Evolutionary conservation across 2,888 invertebrate species (phyloP).

Genomic region (Lepidocyrtinus sp.): DNA sequence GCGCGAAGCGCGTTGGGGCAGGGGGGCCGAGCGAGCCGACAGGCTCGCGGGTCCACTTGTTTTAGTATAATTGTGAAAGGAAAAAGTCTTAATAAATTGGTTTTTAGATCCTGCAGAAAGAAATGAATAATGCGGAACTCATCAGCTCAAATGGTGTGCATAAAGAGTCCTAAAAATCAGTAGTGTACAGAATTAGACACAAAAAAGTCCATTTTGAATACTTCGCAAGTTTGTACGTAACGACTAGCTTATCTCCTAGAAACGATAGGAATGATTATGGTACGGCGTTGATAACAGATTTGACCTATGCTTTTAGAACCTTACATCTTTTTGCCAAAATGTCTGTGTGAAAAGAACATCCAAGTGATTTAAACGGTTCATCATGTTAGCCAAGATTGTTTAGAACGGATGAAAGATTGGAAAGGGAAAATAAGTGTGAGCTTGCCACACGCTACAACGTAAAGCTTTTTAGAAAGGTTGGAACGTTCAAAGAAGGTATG

Average conservation of each 20-base stretch:
- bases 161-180: not conserved
- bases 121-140: slow-evolving; percentile 3
- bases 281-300: not conserved
- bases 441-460: not conserved
- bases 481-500: not conserved
- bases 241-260: not conserved
- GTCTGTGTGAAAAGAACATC: slow-evolving; percentile 9
- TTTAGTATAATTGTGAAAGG: no score
- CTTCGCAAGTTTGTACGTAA: not conserved
- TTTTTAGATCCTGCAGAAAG: no score
- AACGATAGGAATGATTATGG: not conserved
- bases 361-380: slow-evolving; percentile 35
- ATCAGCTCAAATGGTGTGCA: no score
- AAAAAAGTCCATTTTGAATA: not conserved
- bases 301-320: not conserved
- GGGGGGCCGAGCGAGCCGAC: no score
- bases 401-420: slow-evolving; percentile 36
- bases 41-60: no score
- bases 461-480: not conserved
- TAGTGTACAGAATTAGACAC: not conserved
- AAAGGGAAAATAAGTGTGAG: not conserved
- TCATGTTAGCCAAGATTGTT: slow-evolving; percentile 37
- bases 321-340: not conserved
- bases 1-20: no score
- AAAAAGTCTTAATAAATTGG: no score